Percentiles rank a stretch among this genome's conserved stretches.
These are phyloP conservation scores for Trematomus bernacchii DNA, from an alignment of 2,797 vertebrate genomes.

Conservation along the genomic window DNA sequence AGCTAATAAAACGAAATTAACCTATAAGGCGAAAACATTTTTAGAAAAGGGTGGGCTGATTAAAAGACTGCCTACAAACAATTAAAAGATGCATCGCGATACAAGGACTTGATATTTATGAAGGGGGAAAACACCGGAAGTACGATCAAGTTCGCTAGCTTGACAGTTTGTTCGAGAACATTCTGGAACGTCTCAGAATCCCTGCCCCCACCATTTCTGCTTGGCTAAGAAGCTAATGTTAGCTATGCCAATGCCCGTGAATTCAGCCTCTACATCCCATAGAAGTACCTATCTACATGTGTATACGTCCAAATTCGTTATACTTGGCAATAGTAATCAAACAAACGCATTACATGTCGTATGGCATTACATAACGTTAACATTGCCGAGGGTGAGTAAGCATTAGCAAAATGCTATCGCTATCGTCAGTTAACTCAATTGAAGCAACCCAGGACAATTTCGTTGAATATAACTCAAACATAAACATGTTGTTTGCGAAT, in stretches of 20 bases:
- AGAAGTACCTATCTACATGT: accelerated
- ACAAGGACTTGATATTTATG: no score
- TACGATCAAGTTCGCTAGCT: not conserved
- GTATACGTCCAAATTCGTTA: not conserved
- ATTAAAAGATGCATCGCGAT: accelerated
- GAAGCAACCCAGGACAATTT: accelerated
- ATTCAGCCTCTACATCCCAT: not conserved
- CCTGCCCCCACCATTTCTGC: constrained; percentile 23
- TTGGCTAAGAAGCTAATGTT: not conserved
- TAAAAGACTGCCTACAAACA: accelerated
- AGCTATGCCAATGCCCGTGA: not conserved
- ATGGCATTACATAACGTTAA: no score
- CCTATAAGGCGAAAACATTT: no score
- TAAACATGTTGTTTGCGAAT: accelerated
- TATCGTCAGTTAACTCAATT: accelerated
- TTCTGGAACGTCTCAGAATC: constrained; percentile 51
- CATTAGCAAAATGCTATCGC: not conserved
- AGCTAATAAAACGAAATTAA: not conserved
- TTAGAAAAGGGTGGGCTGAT: not conserved
- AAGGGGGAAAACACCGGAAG: constrained; percentile 23
- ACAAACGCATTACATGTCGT: accelerated
- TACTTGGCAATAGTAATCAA: accelerated
- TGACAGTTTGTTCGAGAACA: constrained; percentile 51
- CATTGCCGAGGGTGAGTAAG: accelerated
- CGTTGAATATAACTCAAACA: accelerated